A percentile compares a stretch with the other conserved stretches of the same genome.
phyloP scores from a whole-genome alignment of 2,888 invertebrate genomes.

The Hetaerina titia region DNA sequence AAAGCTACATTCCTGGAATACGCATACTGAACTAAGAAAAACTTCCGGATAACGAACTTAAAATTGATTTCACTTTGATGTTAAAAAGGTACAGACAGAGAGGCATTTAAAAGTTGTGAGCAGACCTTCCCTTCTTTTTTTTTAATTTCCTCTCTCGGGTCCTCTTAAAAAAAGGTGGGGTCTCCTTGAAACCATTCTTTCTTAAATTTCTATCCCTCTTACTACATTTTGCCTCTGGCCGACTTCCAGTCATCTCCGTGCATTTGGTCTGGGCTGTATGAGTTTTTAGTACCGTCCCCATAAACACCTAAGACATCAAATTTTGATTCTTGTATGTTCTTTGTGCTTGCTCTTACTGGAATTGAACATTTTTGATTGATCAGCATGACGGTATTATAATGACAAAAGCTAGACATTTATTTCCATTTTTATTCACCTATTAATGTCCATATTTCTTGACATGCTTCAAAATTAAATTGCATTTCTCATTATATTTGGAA shows the following conservation, averaged over 20 bases:
- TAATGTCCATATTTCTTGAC: too few relatives aligned
- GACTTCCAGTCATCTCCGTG: background rate
- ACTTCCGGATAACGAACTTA: constrained; percentile 68
- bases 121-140: background rate
- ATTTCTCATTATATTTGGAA: too few relatives aligned
- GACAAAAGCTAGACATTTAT: too few relatives aligned
- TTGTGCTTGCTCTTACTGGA: too few relatives aligned
- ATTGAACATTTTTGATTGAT: too few relatives aligned
- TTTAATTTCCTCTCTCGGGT: constrained; percentile 16
- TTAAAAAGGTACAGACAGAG: constrained; percentile 51
- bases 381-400: too few relatives aligned
- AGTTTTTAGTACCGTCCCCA: too few relatives aligned
- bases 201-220: background rate
- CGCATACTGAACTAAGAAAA: constrained; percentile 68
- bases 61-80: constrained; percentile 69
- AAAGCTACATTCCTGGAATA: constrained; percentile 53
- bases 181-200: constrained; percentile 8
- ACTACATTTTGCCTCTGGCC: background rate
- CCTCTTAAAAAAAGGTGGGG: background rate
- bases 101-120: constrained; percentile 60
- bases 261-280: background rate
- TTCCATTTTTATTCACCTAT: too few relatives aligned
- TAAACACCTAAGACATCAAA: too few relatives aligned
- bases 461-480: too few relatives aligned
- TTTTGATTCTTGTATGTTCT: too few relatives aligned